These are phyloP conservation scores for Pteronotus mesoamericanus DNA, from an alignment of 2,797 vertebrate species.

Conservation along the genomic window DNA sequence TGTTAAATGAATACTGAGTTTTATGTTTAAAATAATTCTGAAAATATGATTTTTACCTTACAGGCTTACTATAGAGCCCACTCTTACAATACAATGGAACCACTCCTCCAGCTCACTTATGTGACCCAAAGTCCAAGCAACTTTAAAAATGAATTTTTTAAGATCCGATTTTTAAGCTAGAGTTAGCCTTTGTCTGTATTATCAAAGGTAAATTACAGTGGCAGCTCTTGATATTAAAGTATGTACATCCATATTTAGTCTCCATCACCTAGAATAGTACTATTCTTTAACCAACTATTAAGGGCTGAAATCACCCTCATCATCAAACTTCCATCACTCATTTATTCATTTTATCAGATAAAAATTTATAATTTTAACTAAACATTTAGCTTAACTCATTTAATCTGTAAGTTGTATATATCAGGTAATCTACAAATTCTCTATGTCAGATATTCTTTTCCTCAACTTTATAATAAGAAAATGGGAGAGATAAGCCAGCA, in stretches of 20 bases:
- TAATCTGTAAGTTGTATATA: not conserved
- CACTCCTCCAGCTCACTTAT: not conserved
- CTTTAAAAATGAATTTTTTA: not conserved
- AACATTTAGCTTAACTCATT: not conserved
- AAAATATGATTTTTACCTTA: not conserved
- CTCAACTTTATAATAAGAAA: not conserved
- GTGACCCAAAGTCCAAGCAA: not conserved
- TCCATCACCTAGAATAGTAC: not conserved
- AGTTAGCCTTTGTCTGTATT: not conserved
- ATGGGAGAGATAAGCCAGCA: not conserved
- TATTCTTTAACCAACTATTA: not conserved
- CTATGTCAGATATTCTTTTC: not conserved
- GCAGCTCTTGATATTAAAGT: not conserved
- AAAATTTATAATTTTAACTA: not conserved
- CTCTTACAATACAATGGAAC: not conserved
- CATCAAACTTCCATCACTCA: not conserved
- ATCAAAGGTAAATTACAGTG: not conserved
- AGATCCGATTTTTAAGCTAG: not conserved
- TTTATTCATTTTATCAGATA: not conserved
- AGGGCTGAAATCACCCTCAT: not conserved
- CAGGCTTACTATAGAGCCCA: not conserved
- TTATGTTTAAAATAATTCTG: not conserved
- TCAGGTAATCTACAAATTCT: not conserved
- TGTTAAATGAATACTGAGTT: not conserved
- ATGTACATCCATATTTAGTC: not conserved